Percentiles rank a stretch among this genome's conserved stretches.
Conservation (phyloP, 2,113 vertebrate species). For the Phalacrocorax pelagicus region DNA sequence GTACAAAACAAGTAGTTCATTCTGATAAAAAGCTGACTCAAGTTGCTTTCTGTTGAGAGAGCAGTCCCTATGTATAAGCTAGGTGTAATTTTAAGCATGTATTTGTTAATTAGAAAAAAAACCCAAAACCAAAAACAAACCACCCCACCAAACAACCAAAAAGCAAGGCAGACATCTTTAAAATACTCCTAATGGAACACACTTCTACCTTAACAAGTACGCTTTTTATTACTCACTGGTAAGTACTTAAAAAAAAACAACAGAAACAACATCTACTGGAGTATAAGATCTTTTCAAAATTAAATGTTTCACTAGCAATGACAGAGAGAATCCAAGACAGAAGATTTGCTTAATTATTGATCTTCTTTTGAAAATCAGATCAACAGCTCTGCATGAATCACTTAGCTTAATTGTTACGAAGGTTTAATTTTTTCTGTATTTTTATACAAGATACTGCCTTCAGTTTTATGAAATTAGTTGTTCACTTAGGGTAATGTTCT, state of each 20-base stretch:
- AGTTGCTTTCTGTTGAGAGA: not conserved
- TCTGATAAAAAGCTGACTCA: not conserved
- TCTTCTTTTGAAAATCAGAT: conserved; percentile 48
- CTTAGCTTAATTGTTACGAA: conserved; percentile 33
- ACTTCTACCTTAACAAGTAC: not conserved
- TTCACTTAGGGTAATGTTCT: not conserved
- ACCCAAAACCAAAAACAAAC: not conserved
- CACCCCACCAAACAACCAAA: too few relatives aligned
- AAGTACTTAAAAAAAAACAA: not conserved
- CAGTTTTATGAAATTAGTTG: conserved; percentile 39
- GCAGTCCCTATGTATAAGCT: not conserved
- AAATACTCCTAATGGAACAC: not conserved
- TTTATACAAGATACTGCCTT: not conserved
- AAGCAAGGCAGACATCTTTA: not conserved
- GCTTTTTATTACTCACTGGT: not conserved
- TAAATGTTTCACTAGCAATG: not conserved
- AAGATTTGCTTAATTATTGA: not conserved
- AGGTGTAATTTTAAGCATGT: not conserved
- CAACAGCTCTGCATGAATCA: conserved; percentile 23
- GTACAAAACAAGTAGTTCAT: not conserved
- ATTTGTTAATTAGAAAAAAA: not conserved
- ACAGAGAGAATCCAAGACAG: not conserved
- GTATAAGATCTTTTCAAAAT: not conserved
- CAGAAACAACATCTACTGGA: not conserved
- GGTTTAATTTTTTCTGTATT: not conserved